Evolutionary conservation across 2,113 vertebrate genomes (phyloP).

Genomic region (Bufo bufo): DNA sequence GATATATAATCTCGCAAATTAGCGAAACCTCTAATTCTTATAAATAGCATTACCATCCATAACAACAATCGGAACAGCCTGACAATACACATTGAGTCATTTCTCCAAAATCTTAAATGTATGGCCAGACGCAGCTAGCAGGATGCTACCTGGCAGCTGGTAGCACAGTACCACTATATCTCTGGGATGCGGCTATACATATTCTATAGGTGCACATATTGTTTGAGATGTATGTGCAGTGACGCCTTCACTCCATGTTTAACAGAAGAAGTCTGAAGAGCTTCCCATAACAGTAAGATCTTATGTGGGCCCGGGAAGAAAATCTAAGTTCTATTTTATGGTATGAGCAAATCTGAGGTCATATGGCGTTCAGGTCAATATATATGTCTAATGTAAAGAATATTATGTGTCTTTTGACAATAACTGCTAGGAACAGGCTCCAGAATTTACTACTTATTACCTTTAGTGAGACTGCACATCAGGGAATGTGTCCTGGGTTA

Average conservation of each 20-base stretch:
- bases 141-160: neutral
- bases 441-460: neutral
- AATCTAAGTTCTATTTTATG: neutral
- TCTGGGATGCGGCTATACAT: neutral
- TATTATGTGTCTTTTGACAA: neutral
- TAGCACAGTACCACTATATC: neutral
- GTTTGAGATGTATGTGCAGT: neutral
- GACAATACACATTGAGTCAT: neutral
- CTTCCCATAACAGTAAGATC: neutral
- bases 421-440: neutral
- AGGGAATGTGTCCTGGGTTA: neutral
- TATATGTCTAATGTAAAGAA: neutral
- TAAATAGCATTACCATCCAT: neutral
- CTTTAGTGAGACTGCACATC: neutral
- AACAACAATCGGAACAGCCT: neutral
- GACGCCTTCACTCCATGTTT: neutral
- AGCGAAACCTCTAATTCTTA: too few relatives aligned
- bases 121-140: neutral
- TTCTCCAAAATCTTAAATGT: neutral
- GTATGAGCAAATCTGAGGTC: neutral
- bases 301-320: neutral
- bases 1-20: too few relatives aligned
- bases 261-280: neutral
- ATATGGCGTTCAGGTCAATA: neutral
- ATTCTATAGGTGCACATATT: neutral